Conservation (phyloP, 2,797 vertebrate species). For the Mormyrus proboscirostris region DNA sequence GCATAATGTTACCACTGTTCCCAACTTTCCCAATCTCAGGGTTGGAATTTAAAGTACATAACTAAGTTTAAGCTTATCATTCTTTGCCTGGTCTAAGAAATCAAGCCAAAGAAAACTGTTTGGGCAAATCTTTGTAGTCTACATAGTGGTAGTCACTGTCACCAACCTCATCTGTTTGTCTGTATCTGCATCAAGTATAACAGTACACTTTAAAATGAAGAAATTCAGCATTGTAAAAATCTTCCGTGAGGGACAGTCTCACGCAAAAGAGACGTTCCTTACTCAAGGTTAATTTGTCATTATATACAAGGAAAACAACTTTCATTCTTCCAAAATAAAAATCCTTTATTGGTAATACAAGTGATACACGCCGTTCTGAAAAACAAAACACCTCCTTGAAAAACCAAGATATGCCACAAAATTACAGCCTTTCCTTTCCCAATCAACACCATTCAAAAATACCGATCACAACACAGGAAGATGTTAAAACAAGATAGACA, state of each 20-base stretch:
- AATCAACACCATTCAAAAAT: constrained; percentile 6
- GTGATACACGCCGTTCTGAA: background rate
- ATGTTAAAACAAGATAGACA: constrained; percentile 3
- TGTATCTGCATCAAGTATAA: background rate
- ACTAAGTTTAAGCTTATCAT: background rate
- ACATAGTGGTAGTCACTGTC: background rate
- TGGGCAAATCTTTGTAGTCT: background rate
- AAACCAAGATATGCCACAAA: background rate
- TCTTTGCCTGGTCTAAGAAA: background rate
- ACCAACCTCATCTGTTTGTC: background rate
- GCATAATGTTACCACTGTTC: background rate
- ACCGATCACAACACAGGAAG: background rate
- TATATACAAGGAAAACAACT: background rate
- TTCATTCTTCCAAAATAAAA: constrained; percentile 23
- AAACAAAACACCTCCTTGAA: background rate
- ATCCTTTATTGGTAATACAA: constrained; percentile 25
- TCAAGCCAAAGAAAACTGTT: background rate
- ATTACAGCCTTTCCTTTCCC: background rate
- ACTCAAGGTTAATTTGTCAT: background rate
- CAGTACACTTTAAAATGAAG: background rate
- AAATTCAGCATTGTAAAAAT: background rate
- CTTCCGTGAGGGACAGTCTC: background rate
- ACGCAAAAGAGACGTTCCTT: background rate
- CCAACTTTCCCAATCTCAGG: background rate
- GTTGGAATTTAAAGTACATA: background rate